Evolutionary conservation across 1,140 invertebrate species (phyloP), one percentile per base, ranked within the genome.

Genomic region (Chrysopa pallens): DNA sequence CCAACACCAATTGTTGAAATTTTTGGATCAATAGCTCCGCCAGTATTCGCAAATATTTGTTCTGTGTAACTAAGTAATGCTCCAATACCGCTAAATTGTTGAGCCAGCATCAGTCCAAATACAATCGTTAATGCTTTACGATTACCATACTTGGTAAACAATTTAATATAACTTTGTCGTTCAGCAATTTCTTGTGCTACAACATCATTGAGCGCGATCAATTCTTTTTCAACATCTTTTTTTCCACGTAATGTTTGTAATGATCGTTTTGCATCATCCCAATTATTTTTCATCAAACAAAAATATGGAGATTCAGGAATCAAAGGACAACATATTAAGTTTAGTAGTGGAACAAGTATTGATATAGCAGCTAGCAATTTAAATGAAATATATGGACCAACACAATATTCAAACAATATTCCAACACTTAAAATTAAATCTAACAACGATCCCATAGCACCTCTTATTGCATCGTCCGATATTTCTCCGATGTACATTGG

Each of bases 241-340:
- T 62, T 67, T 1, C 73, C 72, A 29, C 74, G 63, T 5, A 80
- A 67, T 46, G 68, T 70, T 8, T 64, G 61, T 8, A 84, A 53
- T 0, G 74, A 67, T 38, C 56, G 57, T 17, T 65, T 59, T 0
- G 80, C 80, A 46, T 74, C 68, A 6, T 67, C 58, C 12, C 63
- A 59, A 17, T 64, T 56, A 6, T 71, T 67, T 6, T 67, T 68
- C 27, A 63, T 66, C 0, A 69, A 61, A 29, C 71, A 63, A 46
- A 71, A 84, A 43, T 81, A 72, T 0, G 82, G 80, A 1, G 80
- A 80, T 58, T 85, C 81, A 0, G 80, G 78, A 61, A 81, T 72
- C 45, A 69, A 72, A 36, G 31, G 31, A 53, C 78, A 75, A 2
- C 65, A 66, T 0, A 75, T 45, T 6, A 76, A 62, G 47, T 78